Conservation (phyloP, 2,888 invertebrate species). For the Aporophyla lueneburgensis region DNA sequence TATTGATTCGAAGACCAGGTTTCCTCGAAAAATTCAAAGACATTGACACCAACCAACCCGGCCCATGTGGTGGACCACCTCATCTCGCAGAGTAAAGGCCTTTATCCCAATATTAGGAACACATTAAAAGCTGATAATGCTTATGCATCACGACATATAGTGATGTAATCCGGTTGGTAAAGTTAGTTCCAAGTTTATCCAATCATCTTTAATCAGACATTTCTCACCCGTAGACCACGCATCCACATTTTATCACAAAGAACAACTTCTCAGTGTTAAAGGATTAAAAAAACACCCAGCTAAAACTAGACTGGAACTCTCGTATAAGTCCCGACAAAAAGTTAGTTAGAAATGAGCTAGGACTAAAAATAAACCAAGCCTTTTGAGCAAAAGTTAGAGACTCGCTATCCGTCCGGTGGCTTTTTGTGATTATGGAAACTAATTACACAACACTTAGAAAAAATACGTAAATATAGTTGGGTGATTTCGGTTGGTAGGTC, state of each 20-base stretch:
- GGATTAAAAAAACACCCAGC: conserved; percentile 22
- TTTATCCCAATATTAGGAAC: too few species aligned
- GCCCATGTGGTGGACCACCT: too few species aligned
- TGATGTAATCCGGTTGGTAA: neutral
- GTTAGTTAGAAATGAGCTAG: conserved; percentile 30
- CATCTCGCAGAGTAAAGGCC: too few species aligned
- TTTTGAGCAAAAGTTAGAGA: conserved; percentile 34
- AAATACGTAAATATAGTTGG: neutral
- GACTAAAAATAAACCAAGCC: conserved; percentile 33
- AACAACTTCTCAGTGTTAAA: conserved; percentile 1
- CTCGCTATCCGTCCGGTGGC: conserved; percentile 4
- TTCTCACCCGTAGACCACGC: neutral
- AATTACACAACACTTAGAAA: neutral
- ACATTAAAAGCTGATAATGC: too few species aligned
- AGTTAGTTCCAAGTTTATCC: neutral
- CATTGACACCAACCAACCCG: too few species aligned
- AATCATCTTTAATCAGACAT: too few species aligned
- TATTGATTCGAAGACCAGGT: too few species aligned
- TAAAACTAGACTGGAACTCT: conserved; percentile 9
- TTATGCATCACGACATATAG: neutral
- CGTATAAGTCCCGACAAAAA: conserved; percentile 33
- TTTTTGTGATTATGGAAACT: conserved; percentile 17
- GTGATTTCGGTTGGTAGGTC: too few species aligned
- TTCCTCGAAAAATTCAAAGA: too few species aligned
- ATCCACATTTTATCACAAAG: conserved; percentile 9